These are phyloP conservation scores for Trachelus troglodyta DNA, from an alignment of 2,888 invertebrate genomes.

Conservation along the genomic window DNA sequence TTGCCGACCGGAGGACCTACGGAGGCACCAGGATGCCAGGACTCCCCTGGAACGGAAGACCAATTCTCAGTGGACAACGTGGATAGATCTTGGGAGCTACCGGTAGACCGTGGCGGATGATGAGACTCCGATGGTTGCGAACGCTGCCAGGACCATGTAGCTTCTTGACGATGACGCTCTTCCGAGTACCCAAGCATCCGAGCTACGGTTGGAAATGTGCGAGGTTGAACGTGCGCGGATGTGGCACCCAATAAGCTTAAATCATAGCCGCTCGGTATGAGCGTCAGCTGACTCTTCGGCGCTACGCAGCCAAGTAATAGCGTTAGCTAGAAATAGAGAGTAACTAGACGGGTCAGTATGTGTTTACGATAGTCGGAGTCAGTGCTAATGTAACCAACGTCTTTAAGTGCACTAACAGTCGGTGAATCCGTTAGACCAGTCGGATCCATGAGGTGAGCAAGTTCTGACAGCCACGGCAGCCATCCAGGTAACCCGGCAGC, in stretches of 20 bases:
- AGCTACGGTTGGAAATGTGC: neutral
- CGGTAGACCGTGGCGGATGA: neutral
- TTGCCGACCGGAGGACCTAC: neutral
- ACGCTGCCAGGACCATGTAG: neutral
- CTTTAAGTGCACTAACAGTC: neutral
- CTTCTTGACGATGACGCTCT: neutral
- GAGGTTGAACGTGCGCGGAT: constrained; percentile 46
- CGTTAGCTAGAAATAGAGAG: constrained; percentile 18
- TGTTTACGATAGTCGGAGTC: neutral
- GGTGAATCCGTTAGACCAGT: neutral
- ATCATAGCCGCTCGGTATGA: constrained; percentile 49
- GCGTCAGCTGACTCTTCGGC: constrained; percentile 24
- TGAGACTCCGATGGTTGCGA: too few relatives aligned
- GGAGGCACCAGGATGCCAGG: neutral
- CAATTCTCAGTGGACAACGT: neutral
- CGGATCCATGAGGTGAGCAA: neutral
- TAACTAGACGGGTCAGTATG: neutral
- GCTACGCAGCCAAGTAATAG: constrained; percentile 37
- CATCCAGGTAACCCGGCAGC: neutral
- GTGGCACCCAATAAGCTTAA: constrained; percentile 62
- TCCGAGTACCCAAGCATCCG: neutral
- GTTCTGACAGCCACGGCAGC: neutral
- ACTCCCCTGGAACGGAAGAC: neutral
- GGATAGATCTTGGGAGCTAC: neutral
- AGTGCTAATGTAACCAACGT: neutral